These are phyloP conservation scores for Zapornia atra DNA, from an alignment of 2,113 vertebrate species.

Conservation along the genomic window DNA sequence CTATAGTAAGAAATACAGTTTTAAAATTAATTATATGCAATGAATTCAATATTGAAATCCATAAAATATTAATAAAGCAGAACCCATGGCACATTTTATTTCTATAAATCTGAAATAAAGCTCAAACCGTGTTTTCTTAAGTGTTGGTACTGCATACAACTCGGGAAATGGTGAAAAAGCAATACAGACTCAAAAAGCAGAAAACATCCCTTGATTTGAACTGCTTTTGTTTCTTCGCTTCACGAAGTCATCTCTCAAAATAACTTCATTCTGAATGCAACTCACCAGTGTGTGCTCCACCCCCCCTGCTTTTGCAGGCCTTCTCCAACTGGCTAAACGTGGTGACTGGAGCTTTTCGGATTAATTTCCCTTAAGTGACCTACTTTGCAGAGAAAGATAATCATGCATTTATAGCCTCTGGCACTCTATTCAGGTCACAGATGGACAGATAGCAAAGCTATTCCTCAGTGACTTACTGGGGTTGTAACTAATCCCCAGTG, in stretches of 20 bases:
- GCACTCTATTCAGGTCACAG: slow-evolving; percentile 66
- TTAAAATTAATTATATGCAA: neutral
- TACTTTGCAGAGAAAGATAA: slow-evolving; percentile 66
- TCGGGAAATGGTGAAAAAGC: neutral
- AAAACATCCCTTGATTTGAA: neutral
- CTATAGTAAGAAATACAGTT: neutral
- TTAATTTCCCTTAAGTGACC: slow-evolving; percentile 70
- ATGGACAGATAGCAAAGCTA: slow-evolving; percentile 58
- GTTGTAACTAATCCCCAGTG: slow-evolving; percentile 48
- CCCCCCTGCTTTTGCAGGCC: neutral
- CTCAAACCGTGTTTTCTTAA: neutral
- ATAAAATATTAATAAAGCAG: neutral
- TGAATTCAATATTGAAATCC: neutral
- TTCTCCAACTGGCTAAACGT: slow-evolving; percentile 40
- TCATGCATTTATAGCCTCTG: slow-evolving; percentile 60
- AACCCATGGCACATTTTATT: neutral
- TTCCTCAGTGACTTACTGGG: slow-evolving; percentile 44
- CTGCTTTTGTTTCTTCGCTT: slow-evolving; percentile 34
- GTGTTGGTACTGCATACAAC: neutral
- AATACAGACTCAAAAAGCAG: neutral
- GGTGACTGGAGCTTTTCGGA: slow-evolving; percentile 58
- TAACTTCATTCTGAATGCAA: slow-evolving; percentile 23
- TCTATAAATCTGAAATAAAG: neutral
- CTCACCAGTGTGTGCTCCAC: neutral
- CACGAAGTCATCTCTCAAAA: neutral